A percentile compares a stretch with the other conserved stretches of the same genome.
phyloP scores from a whole-genome alignment of 2,888 invertebrate species.

The Baronia brevicornis region DNA sequence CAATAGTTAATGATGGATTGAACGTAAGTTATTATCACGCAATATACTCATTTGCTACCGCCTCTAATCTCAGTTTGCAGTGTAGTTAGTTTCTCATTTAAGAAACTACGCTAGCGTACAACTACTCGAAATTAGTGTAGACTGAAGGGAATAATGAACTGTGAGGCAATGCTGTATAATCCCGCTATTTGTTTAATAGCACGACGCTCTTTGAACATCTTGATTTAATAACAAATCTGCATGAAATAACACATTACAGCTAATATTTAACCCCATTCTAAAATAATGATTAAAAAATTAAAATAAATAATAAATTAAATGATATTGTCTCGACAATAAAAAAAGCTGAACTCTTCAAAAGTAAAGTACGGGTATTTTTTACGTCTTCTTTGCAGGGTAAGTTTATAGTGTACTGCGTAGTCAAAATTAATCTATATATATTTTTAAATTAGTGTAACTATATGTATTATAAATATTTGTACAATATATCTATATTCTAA shows the following conservation, averaged over 20 bases:
- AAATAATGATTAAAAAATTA: no score
- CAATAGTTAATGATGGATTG: conserved; percentile 45
- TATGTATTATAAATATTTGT: no score
- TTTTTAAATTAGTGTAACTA: no score
- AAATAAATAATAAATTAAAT: no score
- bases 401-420: no score
- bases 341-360: conserved; percentile 4
- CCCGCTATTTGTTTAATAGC: conserved; percentile 41
- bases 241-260: background rate
- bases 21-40: conserved; percentile 52
- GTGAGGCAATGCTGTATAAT: conserved; percentile 25
- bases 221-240: conserved; percentile 30
- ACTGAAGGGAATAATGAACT: conserved; percentile 40
- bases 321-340: conserved; percentile 1
- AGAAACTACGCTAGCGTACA: conserved; percentile 37
- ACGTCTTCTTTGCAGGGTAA: no score
- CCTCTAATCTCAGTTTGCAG: conserved; percentile 48
- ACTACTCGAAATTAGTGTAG: conserved; percentile 39
- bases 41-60: conserved; percentile 60
- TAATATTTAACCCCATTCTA: no score
- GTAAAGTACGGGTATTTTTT: no score
- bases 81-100: conserved; percentile 61
- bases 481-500: no score
- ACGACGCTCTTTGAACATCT: conserved; percentile 34
- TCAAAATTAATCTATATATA: no score